Evolutionary conservation across 2,113 vertebrate genomes (phyloP), one percentile per base, ranked within the genome.

Genomic region (Rhabdornis inornatus): DNA sequence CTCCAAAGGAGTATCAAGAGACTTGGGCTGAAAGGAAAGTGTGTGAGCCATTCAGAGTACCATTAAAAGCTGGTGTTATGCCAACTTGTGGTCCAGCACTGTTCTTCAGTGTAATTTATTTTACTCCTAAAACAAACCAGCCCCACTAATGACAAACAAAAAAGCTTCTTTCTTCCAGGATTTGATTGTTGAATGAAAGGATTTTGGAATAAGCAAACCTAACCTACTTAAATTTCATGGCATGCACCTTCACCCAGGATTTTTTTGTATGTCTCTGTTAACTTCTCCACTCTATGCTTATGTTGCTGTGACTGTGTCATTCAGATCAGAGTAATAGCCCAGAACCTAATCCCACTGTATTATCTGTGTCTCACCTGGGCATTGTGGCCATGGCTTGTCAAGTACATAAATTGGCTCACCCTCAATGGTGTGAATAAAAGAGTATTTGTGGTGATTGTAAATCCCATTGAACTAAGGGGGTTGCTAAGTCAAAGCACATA

Each of bases 91-190:
- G 65, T 86, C 90, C 72, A 83, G 63, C 93, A 70, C 49, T 66
- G 84, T 86, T 94, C 64, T 93, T 95, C 84, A 69, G 65, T 33
- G 25, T 94, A 82, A 96, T 96, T 96, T 91, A 90, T 95, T 96
- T 96, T 68, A 45, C 49, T 82, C 21, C 44, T 93, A 82, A 95
- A 96, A 87, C 92, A 96, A 96, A 89, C 69, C 61, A 25, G 56
- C 88, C 52, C 44, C 40, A 42, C 83, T 94, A 94, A 92, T 39
- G n/a, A 56, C 77, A 92, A 87, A 89, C 64, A 87, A 69, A 92
- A 92, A 83, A 68, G 52, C 88, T 56, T n/a, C 13, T 78, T 92
- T 90, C 37, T 78, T 92, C 56, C 72, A 82, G 37, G 40, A 89
- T 96, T 92, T 86, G 76, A 50, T 90, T 81, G 75, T 56, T 95